Conservation (phyloP, 2,888 invertebrate species). For the Sipha maydis region DNA sequence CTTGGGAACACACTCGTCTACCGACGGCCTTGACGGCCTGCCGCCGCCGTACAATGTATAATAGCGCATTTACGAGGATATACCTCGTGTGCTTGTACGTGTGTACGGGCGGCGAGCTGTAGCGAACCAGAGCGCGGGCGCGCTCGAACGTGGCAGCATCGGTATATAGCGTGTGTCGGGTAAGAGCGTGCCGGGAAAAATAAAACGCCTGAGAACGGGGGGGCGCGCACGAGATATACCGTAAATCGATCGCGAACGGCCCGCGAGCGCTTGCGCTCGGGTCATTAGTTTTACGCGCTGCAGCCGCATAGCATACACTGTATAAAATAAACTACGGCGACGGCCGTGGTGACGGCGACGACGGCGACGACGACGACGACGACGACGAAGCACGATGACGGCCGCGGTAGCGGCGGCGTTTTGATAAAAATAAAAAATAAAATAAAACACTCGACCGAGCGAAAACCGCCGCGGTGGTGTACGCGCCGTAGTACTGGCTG, state of each 20-base stretch:
- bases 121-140: not conserved
- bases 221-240: not conserved
- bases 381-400: slow-evolving; percentile 1
- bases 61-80: not conserved
- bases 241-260: slow-evolving; percentile 47
- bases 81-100: not conserved
- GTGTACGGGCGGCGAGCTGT: not conserved
- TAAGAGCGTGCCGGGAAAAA: slow-evolving; percentile 25
- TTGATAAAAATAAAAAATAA: slow-evolving; percentile 32
- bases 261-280: slow-evolving; percentile 41
- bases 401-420: slow-evolving; percentile 31
- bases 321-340: not conserved
- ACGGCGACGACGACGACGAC: not conserved
- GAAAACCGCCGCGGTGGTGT: slow-evolving; percentile 13
- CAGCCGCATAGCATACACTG: not conserved
- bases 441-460: slow-evolving; percentile 49
- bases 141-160: not conserved
- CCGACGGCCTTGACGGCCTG: slow-evolving; percentile 1
- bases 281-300: slow-evolving; percentile 44
- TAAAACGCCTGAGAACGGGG: slow-evolving; percentile 10
- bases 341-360: not conserved
- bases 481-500: not conserved
- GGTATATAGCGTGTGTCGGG: slow-evolving; percentile 29
- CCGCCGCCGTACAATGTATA: not conserved
- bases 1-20: slow-evolving; percentile 10